Base-by-base conservation (phyloP, 2,888 invertebrate species). In the Halictus quadricinctus region DNA sequence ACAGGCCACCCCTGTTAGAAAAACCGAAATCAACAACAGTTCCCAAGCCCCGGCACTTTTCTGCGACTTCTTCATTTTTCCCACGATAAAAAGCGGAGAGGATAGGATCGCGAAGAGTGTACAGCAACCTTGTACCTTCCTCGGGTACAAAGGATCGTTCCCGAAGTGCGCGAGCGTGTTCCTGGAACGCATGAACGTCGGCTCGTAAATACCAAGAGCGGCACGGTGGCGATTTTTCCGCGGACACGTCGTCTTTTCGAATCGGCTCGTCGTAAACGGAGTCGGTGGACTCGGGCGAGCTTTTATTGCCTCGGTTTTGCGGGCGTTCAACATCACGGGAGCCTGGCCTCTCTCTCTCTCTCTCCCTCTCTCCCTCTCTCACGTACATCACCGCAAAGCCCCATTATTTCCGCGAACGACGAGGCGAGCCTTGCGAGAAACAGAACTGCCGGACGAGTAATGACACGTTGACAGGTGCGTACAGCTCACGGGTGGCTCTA, bases 381-480 rank as follows among this genome's bases (percentile, higher is more conserved):
- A 58, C 36, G 41, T 60, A 58, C 64, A 75, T 83, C 73, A 64
- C 41, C 64, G 54, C 46, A 54, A 29, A 64, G 72, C 69, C 58
- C 72, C 79, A 84, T 86, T 83, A 80, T 88, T 81, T 80, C 78
- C 86, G 74, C 70, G 72, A 79, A 80, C 85, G 85, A 70, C 81
- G 80, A 64, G 83, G 64, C 29, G 69, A 41, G 48, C 43, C 69
- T n/a, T 29, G 64, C 29, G 66, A 36, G 29, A 79, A 81, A 87
- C 82, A 79, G 82, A 86, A 84, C 85, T 86, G 84, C 79, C 83
- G 87, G 79, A 81, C 70, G 83, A 83, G 79, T 87, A 89, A 89
- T 85, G 87, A 84, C 82, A 86, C 80, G 85, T 86, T 89, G 89
- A 89, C 89, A 89, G 89, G 88, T 89, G 90, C 69, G 83, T 87